phyloP scores from a whole-genome alignment of 2,113 vertebrate genomes.

The Lynx canadensis region DNA sequence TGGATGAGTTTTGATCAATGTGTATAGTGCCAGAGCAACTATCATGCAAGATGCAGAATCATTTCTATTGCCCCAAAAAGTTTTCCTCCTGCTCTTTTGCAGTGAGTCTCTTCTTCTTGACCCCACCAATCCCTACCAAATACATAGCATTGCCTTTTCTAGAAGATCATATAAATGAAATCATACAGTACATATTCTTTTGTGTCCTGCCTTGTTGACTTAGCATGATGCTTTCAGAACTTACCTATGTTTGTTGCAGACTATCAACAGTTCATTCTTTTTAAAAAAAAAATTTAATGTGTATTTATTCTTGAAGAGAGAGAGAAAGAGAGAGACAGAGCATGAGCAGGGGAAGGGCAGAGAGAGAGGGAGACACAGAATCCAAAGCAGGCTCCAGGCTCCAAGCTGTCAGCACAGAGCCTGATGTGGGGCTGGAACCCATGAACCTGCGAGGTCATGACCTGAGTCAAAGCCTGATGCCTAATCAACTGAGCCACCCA shows the following conservation, averaged over 20 bases:
- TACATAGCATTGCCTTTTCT: not conserved
- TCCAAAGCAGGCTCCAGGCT: not conserved
- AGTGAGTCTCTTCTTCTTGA: not conserved
- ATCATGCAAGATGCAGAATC: not conserved
- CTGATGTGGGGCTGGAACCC: no score
- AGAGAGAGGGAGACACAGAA: no score
- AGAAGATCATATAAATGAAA: not conserved
- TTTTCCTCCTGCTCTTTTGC: not conserved
- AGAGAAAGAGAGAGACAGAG: no score
- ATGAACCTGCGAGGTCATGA: no score
- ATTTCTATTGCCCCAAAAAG: not conserved
- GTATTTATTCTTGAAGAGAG: no score
- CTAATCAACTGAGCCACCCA: no score
- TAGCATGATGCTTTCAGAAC: conserved; percentile 1
- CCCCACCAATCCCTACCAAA: not conserved
- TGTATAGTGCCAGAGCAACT: not conserved
- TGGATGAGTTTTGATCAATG: not conserved
- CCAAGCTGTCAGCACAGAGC: no score
- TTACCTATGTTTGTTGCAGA: not conserved
- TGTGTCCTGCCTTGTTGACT: not conserved
- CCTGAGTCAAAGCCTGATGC: no score
- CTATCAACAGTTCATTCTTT: not conserved
- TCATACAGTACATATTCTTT: not conserved
- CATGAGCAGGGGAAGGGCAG: no score
- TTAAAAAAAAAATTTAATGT: not conserved